phyloP scores from a whole-genome alignment of 2,888 invertebrate genomes.

The Pandemis corylana region DNA sequence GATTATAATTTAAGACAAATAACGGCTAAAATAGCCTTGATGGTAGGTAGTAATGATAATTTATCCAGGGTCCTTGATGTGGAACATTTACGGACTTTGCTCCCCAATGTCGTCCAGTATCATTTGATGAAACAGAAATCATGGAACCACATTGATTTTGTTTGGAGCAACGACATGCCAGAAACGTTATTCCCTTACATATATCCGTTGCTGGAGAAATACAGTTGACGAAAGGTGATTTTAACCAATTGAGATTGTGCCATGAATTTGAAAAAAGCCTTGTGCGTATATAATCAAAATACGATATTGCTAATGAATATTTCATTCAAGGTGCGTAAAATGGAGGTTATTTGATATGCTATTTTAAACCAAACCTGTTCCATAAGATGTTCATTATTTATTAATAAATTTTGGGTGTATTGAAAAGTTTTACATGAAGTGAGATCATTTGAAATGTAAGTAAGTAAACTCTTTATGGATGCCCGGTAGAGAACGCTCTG shows the following conservation, averaged over 20 bases:
- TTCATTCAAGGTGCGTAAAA: not conserved
- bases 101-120: slow-evolving; percentile 40
- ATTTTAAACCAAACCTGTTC: not conserved
- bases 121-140: slow-evolving; percentile 28
- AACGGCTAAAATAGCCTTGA: slow-evolving; percentile 44
- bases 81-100: slow-evolving; percentile 36
- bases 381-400: not conserved
- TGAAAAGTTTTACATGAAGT: too few relatives aligned
- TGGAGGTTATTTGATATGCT: not conserved
- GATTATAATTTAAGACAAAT: slow-evolving; percentile 52
- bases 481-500: too few relatives aligned
- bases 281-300: not conserved
- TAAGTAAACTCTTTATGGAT: too few relatives aligned
- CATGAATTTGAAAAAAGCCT: not conserved
- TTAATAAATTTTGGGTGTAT: not conserved
- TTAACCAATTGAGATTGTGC: too few relatives aligned
- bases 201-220: slow-evolving; percentile 23
- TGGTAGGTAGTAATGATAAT: slow-evolving; percentile 37
- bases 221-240: not conserved
- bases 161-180: slow-evolving; percentile 39
- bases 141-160: slow-evolving; percentile 42
- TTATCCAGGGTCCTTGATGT: slow-evolving; percentile 39
- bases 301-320: not conserved
- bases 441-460: too few relatives aligned
- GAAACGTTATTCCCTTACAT: slow-evolving; percentile 28